These are phyloP conservation scores for Microcebus ravelobensis DNA, from an alignment of 2,113 vertebrate species.

Conservation along the genomic window DNA sequence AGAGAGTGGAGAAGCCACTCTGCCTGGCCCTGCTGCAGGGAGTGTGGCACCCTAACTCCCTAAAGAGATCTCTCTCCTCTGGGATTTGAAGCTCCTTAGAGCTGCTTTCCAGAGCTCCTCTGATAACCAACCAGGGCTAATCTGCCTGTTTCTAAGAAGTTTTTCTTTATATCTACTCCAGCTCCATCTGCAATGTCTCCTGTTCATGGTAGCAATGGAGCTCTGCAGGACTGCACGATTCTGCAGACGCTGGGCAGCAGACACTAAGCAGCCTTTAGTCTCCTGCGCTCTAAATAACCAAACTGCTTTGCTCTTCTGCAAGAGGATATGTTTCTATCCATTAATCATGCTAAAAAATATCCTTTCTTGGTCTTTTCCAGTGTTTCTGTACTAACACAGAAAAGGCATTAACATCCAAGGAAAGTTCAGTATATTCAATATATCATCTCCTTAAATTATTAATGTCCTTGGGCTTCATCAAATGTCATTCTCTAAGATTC, in stretches of 20 bases:
- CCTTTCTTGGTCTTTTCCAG: not conserved
- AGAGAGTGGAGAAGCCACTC: too few species aligned
- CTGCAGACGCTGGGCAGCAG: not conserved
- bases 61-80: not conserved
- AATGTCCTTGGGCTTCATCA: not conserved
- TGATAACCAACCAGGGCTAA: not conserved
- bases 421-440: not conserved
- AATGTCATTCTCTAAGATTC: not conserved
- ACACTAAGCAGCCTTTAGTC: not conserved
- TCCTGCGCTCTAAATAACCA: not conserved
- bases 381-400: not conserved
- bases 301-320: not conserved
- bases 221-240: rapidly evolving
- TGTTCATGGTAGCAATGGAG: rapidly evolving
- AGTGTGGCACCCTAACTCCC: not conserved
- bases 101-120: not conserved
- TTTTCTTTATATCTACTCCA: not conserved
- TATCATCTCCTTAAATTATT: not conserved
- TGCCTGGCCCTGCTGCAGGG: too few species aligned
- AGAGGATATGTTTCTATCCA: not conserved
- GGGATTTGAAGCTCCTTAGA: not conserved
- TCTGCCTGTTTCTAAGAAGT: not conserved
- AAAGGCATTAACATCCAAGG: not conserved
- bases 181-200: not conserved
- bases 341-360: not conserved